These are phyloP conservation scores for Folsomia candida DNA, from an alignment of 2,888 invertebrate species.

Conservation along the genomic window DNA sequence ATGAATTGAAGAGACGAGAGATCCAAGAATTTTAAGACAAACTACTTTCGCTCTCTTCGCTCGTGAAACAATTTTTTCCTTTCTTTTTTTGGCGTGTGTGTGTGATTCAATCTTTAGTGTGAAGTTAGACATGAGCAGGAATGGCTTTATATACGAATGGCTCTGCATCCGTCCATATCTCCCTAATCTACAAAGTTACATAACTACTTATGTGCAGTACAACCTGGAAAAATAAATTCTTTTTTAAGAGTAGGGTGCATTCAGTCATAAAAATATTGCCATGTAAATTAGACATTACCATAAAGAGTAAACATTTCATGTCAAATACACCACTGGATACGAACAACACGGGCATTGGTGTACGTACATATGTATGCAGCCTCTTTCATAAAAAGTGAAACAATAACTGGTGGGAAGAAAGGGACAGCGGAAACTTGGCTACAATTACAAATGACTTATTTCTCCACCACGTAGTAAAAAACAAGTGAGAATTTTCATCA, in stretches of 20 bases:
- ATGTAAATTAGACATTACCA: conserved; percentile 5
- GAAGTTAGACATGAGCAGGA: not conserved
- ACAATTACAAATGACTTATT: not conserved
- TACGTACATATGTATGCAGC: too few species aligned
- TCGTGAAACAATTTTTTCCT: too few species aligned
- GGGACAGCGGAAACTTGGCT: not conserved
- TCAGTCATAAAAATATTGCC: not conserved
- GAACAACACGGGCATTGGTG: too few species aligned
- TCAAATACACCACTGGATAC: too few species aligned
- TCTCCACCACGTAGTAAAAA: not conserved
- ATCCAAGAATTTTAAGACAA: too few species aligned
- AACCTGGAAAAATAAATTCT: not conserved
- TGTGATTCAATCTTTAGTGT: too few species aligned
- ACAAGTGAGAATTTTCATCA: not conserved
- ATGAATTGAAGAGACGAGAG: not conserved
- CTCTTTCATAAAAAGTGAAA: not conserved
- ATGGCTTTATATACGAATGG: not conserved
- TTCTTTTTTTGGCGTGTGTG: too few species aligned
- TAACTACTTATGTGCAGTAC: not conserved
- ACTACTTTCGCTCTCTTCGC: too few species aligned
- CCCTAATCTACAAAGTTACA: not conserved
- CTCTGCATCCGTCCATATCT: not conserved
- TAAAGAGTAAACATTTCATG: not conserved
- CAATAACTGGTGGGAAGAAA: not conserved
- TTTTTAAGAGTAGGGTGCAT: not conserved